Percentiles rank a stretch among this genome's conserved stretches.
Conservation (phyloP, 2,113 vertebrate genomes). For the Sylvia atricapilla region DNA sequence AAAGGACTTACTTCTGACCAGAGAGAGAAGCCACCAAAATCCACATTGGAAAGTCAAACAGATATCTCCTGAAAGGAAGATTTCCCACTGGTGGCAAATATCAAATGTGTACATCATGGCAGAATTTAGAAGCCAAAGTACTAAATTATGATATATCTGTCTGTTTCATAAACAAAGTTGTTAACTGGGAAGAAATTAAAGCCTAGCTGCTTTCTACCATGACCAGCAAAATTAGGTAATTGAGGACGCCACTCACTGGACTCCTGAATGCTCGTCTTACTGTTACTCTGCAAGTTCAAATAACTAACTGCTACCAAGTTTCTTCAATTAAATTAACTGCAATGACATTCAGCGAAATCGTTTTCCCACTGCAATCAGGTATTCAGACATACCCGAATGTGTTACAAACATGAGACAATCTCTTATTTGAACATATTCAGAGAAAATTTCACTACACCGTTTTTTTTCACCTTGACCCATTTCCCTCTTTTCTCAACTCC, state of each 20-base stretch:
- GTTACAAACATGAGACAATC: neutral
- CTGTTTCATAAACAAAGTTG: slow-evolving; percentile 32
- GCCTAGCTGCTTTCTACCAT: neutral
- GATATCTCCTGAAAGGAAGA: neutral
- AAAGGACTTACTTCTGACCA: neutral
- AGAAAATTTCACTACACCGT: neutral
- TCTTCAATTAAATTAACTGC: neutral
- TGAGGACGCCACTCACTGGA: neutral
- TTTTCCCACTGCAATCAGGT: neutral
- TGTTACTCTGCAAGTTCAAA: neutral
- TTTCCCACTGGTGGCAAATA: neutral
- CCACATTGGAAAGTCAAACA: neutral
- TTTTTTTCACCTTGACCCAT: neutral
- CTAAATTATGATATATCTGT: neutral
- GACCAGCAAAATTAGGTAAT: slow-evolving; percentile 27
- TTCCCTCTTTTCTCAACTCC: neutral
- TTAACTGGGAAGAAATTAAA: slow-evolving; percentile 36
- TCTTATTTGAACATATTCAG: neutral
- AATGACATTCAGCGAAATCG: neutral
- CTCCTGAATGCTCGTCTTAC: neutral
- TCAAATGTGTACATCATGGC: fast-evolving
- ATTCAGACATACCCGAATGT: neutral
- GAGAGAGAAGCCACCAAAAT: neutral
- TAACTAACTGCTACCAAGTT: slow-evolving; percentile 23
- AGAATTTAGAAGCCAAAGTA: neutral